A percentile compares a stretch with the other conserved stretches of the same genome.
phyloP scores from a whole-genome alignment of 2,888 invertebrate species.

The Deilephila porcellus region DNA sequence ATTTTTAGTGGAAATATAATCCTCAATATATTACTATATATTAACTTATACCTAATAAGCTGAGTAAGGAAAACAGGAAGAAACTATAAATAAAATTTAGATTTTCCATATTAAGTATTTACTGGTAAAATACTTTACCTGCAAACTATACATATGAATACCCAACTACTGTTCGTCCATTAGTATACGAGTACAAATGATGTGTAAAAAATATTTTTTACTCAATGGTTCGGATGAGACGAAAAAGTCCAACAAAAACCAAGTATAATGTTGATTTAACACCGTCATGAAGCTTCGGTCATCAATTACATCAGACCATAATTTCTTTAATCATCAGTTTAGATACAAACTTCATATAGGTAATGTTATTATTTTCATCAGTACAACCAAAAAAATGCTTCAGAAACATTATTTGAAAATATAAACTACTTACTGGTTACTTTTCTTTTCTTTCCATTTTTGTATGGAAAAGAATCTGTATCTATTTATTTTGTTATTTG shows the following conservation, averaged over 20 bases:
- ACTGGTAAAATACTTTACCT: not conserved
- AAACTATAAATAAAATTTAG: not conserved
- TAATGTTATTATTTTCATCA: not conserved
- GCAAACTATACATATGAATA: not conserved
- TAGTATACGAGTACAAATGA: not conserved
- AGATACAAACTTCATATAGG: not conserved
- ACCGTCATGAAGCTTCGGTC: not conserved
- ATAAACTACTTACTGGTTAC: no score
- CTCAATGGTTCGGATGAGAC: not conserved
- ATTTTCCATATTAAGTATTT: not conserved
- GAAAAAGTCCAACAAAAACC: not conserved
- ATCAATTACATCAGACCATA: not conserved
- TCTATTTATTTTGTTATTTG: no score
- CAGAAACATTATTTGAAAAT: no score
- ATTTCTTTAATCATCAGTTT: slow-evolving; percentile 13
- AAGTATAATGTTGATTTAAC: slow-evolving; percentile 10
- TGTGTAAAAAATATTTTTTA: not conserved
- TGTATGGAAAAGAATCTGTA: no score
- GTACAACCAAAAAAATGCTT: no score
- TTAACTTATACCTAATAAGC: not conserved
- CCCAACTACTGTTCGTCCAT: slow-evolving; percentile 4
- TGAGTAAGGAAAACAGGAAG: no score
- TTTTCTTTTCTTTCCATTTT: no score
- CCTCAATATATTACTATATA: not conserved
- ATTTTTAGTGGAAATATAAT: not conserved